Evolutionary conservation across 2,113 vertebrate genomes (phyloP), one percentile per base, ranked within the genome.

Genomic region (Trematocara stigmaticum): DNA sequence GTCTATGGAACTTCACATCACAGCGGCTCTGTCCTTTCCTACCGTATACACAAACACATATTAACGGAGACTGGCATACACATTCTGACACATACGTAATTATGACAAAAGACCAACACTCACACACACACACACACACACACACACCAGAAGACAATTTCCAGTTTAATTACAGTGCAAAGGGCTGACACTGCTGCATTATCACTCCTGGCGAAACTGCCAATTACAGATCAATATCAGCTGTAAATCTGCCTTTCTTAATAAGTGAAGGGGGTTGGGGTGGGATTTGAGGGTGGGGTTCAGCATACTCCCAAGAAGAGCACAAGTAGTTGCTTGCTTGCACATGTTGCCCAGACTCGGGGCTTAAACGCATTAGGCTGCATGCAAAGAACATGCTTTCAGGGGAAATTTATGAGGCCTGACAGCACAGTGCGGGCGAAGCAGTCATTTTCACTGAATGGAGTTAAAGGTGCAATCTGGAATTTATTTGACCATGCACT

Each of bases 401-500:
- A 83, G 74, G 87, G 78, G 15, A 81, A 89, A 92, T 92, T 83
- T 93, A 89, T 91, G 86, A 88, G 79, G 56, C 82, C 83, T 92
- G 93, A 89, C 87, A 90, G 85, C 81, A 13, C 74, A 13, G 84
- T 90, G 83, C 23, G 78, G 64, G 79, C 1, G 51, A 87, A 88
- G 85, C 87, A 86, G 78, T 91, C 52, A 74, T 88, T 93, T 91
- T 88, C 83, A 89, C 82, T 79, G 83, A 88, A 76, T 29, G 34
- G 38, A 83, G 88, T 93, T 89, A 86, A 90, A 92, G 88, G 87
- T 92, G 89, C 84, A 93, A 87, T 95, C 88, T 93, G 91, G 89
- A 84, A 81, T 91, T 90, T 84, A 91, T 94, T 92, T 92, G 78
- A 80, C 66, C 49, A 6, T 83, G 45, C 59, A 23, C 74, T 69